Base-by-base conservation (phyloP, 64 coral and sea anemone genomes). In the Exaiptasia diaphana region DNA sequence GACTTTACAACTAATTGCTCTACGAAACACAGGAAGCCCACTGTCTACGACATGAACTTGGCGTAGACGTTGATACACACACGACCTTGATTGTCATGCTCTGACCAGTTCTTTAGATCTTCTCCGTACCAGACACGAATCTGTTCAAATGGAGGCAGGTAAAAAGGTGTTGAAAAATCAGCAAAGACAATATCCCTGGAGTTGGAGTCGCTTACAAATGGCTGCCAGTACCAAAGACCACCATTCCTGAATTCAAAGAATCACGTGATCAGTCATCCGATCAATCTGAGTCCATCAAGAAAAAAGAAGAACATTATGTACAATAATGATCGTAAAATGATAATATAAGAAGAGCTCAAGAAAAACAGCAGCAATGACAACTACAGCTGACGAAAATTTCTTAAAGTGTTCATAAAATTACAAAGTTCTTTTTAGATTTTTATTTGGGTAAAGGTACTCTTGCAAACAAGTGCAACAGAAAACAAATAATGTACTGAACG, bases 1-100 rank as follows among this genome's bases (percentile, higher is more conserved):
- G n/a, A n/a, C n/a, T n/a, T 56, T 56, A 56, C 53, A 56, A 22
- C 1, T n/a, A 20, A 56, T 12, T n/a, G 18, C n/a, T 23, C n/a
- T 9, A 4, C n/a, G 10, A 30, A 62, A 24, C 55, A 62, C 26
- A 62, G 28, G 26, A 31, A 31, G 17, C 26, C 58, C 58, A 31
- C 2, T 23, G n/a, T 31, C 13, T 64, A 18, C 59, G 12, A 58
- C 6, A 67, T 81, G 64, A 50, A 83, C 20, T 41, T 70, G 5
- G 80, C 80, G 45, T 71, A 83, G 13, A 83, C 64, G 71, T 83
- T 60, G 37, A 67, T 49, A 46, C 80, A 83, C 2, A 68, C 13
- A 17, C 3, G 5, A 3, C 80, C 80, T 1, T 38, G 17, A 58
- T 83, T 83, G 8, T 83, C 14, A 9, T 1, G 0, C 8, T 56